Conservation (phyloP, 1,140 invertebrate genomes). For the Aphaenogaster floridana region DNA sequence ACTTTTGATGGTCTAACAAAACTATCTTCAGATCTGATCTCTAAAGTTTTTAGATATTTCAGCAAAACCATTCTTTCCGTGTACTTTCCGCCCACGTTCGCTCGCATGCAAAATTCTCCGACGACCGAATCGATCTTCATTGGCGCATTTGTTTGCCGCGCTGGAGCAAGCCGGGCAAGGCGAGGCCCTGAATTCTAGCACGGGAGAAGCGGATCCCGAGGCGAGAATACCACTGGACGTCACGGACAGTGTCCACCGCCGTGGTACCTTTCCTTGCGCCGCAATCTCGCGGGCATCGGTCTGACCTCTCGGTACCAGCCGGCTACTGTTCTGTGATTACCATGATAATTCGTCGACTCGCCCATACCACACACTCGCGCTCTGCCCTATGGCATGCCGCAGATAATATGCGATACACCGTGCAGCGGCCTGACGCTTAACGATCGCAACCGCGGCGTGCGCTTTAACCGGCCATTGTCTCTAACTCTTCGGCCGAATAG, state of each 20-base stretch:
- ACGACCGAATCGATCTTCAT: not conserved
- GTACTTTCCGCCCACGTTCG: not conserved
- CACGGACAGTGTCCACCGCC: slow-evolving; percentile 70
- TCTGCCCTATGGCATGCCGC: slow-evolving; percentile 65
- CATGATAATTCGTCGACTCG: slow-evolving; percentile 78
- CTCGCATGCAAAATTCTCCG: not conserved
- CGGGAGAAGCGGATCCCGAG: not conserved
- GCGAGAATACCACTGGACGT: slow-evolving; percentile 60
- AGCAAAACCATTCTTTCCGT: no score
- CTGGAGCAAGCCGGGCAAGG: not conserved
- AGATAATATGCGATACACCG: slow-evolving; percentile 73
- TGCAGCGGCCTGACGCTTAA: slow-evolving; percentile 70
- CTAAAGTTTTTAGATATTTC: no score
- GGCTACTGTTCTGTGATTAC: slow-evolving; percentile 79
- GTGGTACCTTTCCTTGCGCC: slow-evolving; percentile 50
- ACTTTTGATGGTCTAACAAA: no score
- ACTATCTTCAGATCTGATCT: no score
- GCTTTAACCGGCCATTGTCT: slow-evolving; percentile 66
- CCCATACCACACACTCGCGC: slow-evolving; percentile 56
- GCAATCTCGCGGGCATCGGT: slow-evolving; percentile 77
- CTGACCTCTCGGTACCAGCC: slow-evolving; percentile 75
- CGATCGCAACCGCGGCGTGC: slow-evolving; percentile 53
- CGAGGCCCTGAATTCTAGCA: slow-evolving; percentile 9
- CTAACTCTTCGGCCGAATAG: slow-evolving; percentile 14
- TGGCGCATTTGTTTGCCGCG: not conserved